Percentiles rank a stretch among this genome's conserved stretches.
These are phyloP conservation scores for Ceryle rudis DNA, from an alignment of 2,797 vertebrate genomes.

Conservation along the genomic window DNA sequence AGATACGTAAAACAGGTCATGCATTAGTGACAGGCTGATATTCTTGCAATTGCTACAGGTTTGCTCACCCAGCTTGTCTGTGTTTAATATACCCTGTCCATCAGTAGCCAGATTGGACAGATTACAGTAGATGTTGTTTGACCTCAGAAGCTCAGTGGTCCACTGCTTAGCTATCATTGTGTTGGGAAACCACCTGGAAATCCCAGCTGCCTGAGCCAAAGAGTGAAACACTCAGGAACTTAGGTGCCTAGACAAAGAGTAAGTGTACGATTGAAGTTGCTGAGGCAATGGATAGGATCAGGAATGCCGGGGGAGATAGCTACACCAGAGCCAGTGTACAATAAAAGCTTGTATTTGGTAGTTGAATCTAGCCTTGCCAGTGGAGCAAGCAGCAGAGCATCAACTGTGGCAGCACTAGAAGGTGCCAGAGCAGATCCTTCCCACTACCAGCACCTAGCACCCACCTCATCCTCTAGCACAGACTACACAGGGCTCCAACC, in stretches of 20 bases:
- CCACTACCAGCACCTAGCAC: not conserved
- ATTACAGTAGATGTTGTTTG: not conserved
- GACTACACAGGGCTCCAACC: not conserved
- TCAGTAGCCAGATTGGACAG: fast-evolving
- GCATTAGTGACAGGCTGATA: not conserved
- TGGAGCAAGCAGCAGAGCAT: fast-evolving
- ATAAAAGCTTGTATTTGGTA: not conserved
- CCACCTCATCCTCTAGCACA: not conserved
- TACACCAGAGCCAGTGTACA: fast-evolving
- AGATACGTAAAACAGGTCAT: fast-evolving
- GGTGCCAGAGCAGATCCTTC: constrained; percentile 36
- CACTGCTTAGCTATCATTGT: not conserved
- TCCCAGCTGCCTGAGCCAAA: not conserved
- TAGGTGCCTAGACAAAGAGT: not conserved
- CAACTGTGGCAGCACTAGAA: constrained; percentile 23
- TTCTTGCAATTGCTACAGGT: not conserved
- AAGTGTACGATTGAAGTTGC: fast-evolving
- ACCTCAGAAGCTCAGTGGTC: not conserved
- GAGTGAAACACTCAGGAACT: not conserved
- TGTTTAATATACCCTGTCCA: not conserved
- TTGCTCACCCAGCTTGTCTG: not conserved
- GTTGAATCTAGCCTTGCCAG: not conserved
- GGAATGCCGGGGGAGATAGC: fast-evolving
- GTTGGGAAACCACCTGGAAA: not conserved
- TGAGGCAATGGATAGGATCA: too few species aligned